A percentile compares a stretch with the other conserved stretches of the same genome.
phyloP scores from a whole-genome alignment of 1,140 invertebrate genomes.

The Carcinoscorpius rotundicauda region DNA sequence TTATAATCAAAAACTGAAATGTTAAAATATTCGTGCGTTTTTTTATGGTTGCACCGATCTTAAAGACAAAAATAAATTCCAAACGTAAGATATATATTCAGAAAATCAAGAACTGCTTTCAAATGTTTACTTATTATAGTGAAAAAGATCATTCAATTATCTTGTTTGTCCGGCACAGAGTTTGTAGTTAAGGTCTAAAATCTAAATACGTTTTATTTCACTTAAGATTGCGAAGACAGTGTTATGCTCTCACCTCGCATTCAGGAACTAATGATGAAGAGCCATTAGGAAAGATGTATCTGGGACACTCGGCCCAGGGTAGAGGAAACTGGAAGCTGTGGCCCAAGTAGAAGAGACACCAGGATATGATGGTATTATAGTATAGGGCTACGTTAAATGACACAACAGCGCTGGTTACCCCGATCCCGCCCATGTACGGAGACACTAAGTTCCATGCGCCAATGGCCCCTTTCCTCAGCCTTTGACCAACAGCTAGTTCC shows the following conservation, averaged over 20 bases:
- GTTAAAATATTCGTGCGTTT: no score
- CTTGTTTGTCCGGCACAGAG: no score
- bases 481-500: constrained; percentile 82
- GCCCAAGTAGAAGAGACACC: constrained; percentile 94
- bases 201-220: no score
- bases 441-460: constrained; percentile 83
- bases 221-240: no score
- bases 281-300: constrained; percentile 54
- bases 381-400: constrained; percentile 96
- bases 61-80: no score
- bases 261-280: constrained; percentile 67
- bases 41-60: no score
- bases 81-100: no score
- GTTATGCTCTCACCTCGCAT: constrained; percentile 47
- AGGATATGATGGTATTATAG: constrained; percentile 97
- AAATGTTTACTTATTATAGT: no score
- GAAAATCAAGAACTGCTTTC: no score
- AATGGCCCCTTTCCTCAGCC: constrained; percentile 81
- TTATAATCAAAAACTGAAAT: no score
- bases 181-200: no score
- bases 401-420: constrained; percentile 83
- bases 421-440: constrained; percentile 73
- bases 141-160: no score
- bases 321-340: constrained; percentile 81
- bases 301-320: constrained; percentile 81